Base-by-base conservation (phyloP, 1,140 invertebrate species). In the Cydia splendana region DNA sequence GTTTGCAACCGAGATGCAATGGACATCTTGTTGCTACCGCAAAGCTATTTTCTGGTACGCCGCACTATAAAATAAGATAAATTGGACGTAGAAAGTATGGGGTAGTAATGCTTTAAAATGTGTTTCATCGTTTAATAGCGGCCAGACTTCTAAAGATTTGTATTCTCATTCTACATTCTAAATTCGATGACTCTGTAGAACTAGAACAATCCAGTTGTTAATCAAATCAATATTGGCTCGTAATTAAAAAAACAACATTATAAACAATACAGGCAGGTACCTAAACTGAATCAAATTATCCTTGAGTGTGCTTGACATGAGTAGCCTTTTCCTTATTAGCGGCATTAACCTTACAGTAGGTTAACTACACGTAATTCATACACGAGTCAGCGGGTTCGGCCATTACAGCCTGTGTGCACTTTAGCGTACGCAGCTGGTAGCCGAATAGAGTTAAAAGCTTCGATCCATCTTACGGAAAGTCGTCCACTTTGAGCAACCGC, bases 381-480 rank as follows among this genome's bases (percentile, higher is more conserved):
- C 78, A 75, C 76, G 74, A 82, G 78, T 76, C 79, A 79, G 24
- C 67, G 77, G 79, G 75, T 84, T 84, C 84, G 83, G 75, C 78
- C 75, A 83, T 84, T 83, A 82, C 81, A 81, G 81, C 76, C 65
- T 74, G 77, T 84, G 74, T 82, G 82, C 82, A 87, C 84, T 86
- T 84, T 78, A 81, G 76, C 81, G 85, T 82, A 85, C 83, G 73
- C 83, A 88, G 85, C 86, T 88, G 87, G 75, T 81, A 82, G 75
- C 82, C 80, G 85, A 85, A 85, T 87, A 86, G 87, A 88, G 81
- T 83, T 89, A 89, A 91, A 91, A 91, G 89, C 89, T 83, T 89
- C 85, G 83, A 88, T 88, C 86, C 88, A 88, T 91, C 86, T 89
- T 86, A 81, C 75, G 79, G 80, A 80, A 85, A 86, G 83, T 86